Base-by-base conservation (phyloP, 2,113 vertebrate species). In the Rhinolophus sinicus region DNA sequence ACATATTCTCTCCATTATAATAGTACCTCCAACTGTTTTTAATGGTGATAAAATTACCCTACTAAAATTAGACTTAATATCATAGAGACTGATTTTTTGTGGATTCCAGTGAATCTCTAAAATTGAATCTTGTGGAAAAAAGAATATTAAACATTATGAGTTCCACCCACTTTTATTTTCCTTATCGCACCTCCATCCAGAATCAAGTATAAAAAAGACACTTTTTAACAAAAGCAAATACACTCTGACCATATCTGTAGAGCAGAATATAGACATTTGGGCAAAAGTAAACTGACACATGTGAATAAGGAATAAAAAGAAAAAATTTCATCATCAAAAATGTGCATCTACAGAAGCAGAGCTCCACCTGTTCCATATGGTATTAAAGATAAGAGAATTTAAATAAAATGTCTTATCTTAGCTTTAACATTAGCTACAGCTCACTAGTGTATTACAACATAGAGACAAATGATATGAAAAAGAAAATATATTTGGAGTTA, bases 381-480 rank as follows among this genome's bases (percentile, higher is more conserved):
- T 77, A 30, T 44, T 80, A 56, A 88, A 90, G 72, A 91, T 73
- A 87, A 93, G 67, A 83, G 26, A 58, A 88, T 18, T 76, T 84
- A 65, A 64, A 56, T 56, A n/a, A 92, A 81, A 75, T 10, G 6
- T 22, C 30, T 87, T n/a, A 44, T 67, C 70, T 85, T 77, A 28
- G 38, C 58, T 91, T 81, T 82, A 76, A 19, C 8, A 54, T 80
- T 70, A 38, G 8, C 35, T 81, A 5, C 3, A 81, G 38, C 12
- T 84, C 12, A 44, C 21, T 62, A 35, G 28, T 86, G 3, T 77
- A 40, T 76, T 92, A 52, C 8, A 87, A 47, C 26, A 64, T 16
- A 65, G 12, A 96, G 12, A 56, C 40, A 88, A 92, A n/a, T 2
- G 75, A 44, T 44, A 75, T 30, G 9, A 95, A 67, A 69, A 64